Evolutionary conservation across 2,888 invertebrate genomes (phyloP), one percentile per base, ranked within the genome.

Genomic region (Dolomedes plantarius): DNA sequence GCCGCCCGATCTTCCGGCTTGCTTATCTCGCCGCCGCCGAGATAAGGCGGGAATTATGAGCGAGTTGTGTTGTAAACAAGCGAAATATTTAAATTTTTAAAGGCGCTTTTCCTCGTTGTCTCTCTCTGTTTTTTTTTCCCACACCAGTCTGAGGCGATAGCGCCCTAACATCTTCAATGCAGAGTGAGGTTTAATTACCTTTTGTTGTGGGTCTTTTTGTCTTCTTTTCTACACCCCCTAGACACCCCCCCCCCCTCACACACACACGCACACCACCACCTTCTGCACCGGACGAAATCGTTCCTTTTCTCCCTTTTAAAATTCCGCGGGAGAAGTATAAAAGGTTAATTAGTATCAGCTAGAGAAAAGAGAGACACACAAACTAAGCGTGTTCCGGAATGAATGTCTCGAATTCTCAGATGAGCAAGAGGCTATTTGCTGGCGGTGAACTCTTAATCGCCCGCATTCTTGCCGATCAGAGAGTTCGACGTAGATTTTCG

Each of bases 51-150:
- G 67, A 36, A 67, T 67, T 67, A 67, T 67, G 67, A 67, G 36
- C 31, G 74, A 81, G 81, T 74, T 73, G 56, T 74, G 81, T 29
- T 68, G 81, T 81, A 74, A 81, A 81, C 81, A 81, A 81, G 74
- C 32, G 62, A 27, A 74, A 67, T 68, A 68, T 74, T 81, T 81
- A 68, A 80, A 81, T 74, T 81, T 81, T 81, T 74, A 80, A 81
- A 78, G 62, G 41, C 32, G 56, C 68, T 76, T 46, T 67, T 32
- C 23, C 9, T 67, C n/a, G n/a, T n/a, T n/a, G n/a, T 65, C n/a
- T 65, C 29, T 46, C 16, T 46, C 16, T 56, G 3, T 56, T 23
- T 23, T 23, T 56, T 56, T 16, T 3, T 56, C 23, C 23, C 23
- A 46, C n/a, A n/a, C 36, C 36, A 36, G 6, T 36, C 36, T 36